Base-by-base conservation (phyloP, 1,140 invertebrate genomes). In the Copidosoma floridanum region DNA sequence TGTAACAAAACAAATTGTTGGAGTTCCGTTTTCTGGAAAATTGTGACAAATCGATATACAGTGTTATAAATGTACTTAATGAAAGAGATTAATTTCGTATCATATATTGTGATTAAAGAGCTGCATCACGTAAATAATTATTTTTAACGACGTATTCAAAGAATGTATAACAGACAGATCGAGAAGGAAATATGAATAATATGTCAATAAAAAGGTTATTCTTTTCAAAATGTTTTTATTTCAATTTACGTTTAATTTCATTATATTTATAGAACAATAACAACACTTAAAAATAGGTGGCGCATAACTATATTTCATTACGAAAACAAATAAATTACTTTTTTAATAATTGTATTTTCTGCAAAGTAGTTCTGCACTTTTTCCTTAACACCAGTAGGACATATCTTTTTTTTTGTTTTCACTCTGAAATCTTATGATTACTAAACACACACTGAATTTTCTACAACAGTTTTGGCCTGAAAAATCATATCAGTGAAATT, bases 41-140 rank as follows among this genome's bases (percentile, higher is more conserved):
- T 53, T 58, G 32, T 51, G 21, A 51, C 2, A 32, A 50, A 56
- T 26, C 26, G 6, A 60, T 60, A 40, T 7, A 27, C 24, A 54
- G 50, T 55, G 58, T 61, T 55, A 55, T 61, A 35, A 37, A 50
- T 61, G 52, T 61, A 55, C 58, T 61, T 61, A 61, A 54, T 54
- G 26, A 55, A n/a, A 55, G 51, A 55, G 14, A 55, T 55, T 50
- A 61, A 37, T 55, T 55, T 60, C 58, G 23, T 60, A 55, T 20
- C 12, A 18, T 50, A 40, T 55, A 60, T 54, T 47, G 52, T 47
- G 37, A 55, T 50, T 48, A 7, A 53, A 23, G n/a, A 54, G 29
- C n/a, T 47, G 1, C 12, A 27, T 48, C 20, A 43, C 40, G 23
- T 6, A 61, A 61, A 54, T 53, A 55, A 50, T 55, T 61, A 61